These are phyloP conservation scores for Cranoglanis bouderius DNA, from an alignment of 2,113 vertebrate genomes.

Conservation along the genomic window DNA sequence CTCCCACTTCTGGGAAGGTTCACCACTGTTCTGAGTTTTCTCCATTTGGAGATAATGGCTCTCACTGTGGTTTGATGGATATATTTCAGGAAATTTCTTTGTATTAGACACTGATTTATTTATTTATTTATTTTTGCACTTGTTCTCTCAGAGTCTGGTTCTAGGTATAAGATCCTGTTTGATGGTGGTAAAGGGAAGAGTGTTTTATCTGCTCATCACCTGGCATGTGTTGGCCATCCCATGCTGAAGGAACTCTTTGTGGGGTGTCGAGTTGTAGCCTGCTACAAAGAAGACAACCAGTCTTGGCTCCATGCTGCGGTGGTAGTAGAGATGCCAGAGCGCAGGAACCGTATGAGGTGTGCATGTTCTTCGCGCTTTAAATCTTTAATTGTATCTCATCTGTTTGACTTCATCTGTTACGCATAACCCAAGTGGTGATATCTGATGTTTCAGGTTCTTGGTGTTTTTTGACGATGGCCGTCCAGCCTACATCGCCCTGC, in stretches of 20 bases:
- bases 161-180: constrained; percentile 86
- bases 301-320: constrained; percentile 80
- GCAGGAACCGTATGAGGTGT: constrained; percentile 88
- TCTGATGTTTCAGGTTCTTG: constrained; percentile 78
- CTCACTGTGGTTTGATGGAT: too few relatives aligned
- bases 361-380: neutral
- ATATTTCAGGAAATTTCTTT: too few relatives aligned
- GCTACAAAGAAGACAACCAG: constrained; percentile 72
- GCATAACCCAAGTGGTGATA: neutral
- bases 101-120: neutral
- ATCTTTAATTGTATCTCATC: neutral
- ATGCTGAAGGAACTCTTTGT: constrained; percentile 73
- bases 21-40: too few relatives aligned
- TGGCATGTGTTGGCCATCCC: constrained; percentile 78
- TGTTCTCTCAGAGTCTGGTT: constrained; percentile 65
- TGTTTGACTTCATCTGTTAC: neutral
- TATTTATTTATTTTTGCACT: neutral
- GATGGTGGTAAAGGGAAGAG: constrained; percentile 82
- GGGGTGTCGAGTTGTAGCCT: constrained; percentile 84
- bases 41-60: too few relatives aligned
- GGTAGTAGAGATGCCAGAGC: constrained; percentile 82
- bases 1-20: too few relatives aligned
- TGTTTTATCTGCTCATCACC: constrained; percentile 85
- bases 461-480: constrained; percentile 87
- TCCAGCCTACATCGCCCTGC: constrained; percentile 79